Evolutionary conservation across 2,888 invertebrate genomes (phyloP).

Genomic region (Pachydiplax longipennis): DNA sequence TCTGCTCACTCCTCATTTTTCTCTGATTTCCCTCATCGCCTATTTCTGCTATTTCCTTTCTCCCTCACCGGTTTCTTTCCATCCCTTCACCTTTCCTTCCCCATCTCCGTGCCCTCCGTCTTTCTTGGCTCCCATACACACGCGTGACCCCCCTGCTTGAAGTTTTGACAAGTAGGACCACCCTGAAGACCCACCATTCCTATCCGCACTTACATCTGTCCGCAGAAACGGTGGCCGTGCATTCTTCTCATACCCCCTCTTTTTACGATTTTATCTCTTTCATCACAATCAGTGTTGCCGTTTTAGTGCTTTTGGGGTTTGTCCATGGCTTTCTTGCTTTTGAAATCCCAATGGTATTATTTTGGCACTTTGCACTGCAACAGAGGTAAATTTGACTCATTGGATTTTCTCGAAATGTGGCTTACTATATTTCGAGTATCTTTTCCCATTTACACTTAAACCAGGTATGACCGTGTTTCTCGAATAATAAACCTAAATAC

Average conservation of each 20-base stretch:
- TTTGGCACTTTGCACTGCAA: too few relatives aligned
- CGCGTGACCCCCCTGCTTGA: background rate
- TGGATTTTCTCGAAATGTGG: too few relatives aligned
- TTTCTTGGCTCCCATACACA: background rate
- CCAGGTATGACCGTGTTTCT: too few relatives aligned
- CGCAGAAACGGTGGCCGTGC: background rate
- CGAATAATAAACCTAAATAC: too few relatives aligned
- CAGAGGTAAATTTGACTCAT: too few relatives aligned
- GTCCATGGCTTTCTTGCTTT: background rate
- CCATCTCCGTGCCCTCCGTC: background rate
- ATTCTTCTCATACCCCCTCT: background rate
- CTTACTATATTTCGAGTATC: too few relatives aligned
- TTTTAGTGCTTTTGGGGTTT: background rate
- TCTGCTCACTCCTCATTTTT: background rate
- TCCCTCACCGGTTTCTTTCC: background rate
- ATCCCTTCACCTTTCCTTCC: background rate
- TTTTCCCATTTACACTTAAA: too few relatives aligned
- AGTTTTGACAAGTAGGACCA: background rate
- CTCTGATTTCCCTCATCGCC: background rate
- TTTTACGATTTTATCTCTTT: slow-evolving; percentile 32
- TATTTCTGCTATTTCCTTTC: background rate
- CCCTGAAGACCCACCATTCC: background rate
- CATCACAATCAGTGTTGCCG: background rate
- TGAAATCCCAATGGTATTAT: too few relatives aligned
- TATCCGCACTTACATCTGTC: background rate